Evolutionary conservation across 2,888 invertebrate genomes (phyloP).

Genomic region (Helicoverpa assulta): DNA sequence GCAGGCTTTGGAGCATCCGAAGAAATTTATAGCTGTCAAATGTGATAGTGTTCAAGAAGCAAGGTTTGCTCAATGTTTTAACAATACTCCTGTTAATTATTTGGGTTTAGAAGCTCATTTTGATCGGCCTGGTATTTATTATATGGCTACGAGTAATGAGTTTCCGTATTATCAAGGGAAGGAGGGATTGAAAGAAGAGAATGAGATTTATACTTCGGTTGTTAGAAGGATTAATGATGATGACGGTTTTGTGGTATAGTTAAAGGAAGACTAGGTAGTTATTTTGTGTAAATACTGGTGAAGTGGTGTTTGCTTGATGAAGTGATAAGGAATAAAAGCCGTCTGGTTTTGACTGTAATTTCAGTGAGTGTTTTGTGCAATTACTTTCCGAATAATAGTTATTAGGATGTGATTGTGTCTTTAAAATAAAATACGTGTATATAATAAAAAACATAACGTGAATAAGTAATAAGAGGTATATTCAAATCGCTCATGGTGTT

Average conservation of each 20-base stretch:
- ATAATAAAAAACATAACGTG: too few relatives aligned
- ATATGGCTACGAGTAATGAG: constrained; percentile 79
- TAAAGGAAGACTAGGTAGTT: neutral
- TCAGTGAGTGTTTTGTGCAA: too few relatives aligned
- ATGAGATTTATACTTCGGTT: constrained; percentile 79
- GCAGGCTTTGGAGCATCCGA: constrained; percentile 83
- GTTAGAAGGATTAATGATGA: constrained; percentile 76
- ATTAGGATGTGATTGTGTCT: too few relatives aligned
- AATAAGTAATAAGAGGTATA: too few relatives aligned
- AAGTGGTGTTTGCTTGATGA: neutral
- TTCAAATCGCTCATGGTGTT: too few relatives aligned
- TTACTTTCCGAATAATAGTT: too few relatives aligned
- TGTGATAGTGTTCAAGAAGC: constrained; percentile 83
- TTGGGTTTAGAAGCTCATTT: constrained; percentile 80
- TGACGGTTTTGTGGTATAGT: constrained; percentile 69
- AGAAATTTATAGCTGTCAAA: constrained; percentile 79
- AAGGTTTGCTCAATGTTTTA: constrained; percentile 79
- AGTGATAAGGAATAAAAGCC: too few relatives aligned
- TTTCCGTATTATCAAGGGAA: constrained; percentile 83
- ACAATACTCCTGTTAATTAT: constrained; percentile 76
- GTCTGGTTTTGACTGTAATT: too few relatives aligned
- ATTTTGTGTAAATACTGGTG: neutral
- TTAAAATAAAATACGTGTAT: too few relatives aligned
- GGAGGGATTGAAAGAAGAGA: constrained; percentile 78
- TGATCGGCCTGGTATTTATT: constrained; percentile 78